Base-by-base conservation (phyloP, 2,888 invertebrate species). In the Xanthorhoe spadicearia region DNA sequence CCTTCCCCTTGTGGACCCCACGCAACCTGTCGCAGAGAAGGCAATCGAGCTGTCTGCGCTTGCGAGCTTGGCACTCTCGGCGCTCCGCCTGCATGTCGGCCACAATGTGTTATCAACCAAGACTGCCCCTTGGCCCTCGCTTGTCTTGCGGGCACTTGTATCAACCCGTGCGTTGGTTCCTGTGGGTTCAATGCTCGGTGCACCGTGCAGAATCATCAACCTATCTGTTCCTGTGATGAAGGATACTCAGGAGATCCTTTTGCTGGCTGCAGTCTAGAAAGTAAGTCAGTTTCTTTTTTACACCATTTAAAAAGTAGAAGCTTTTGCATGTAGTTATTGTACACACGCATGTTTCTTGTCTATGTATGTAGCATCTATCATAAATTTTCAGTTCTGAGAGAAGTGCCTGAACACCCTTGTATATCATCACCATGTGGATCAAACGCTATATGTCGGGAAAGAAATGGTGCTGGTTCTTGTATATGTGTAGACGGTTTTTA, bases 201-300 rank as follows among this genome's bases (percentile, higher is more conserved):
- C 77, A 92, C 88, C 7, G 96, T 96, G 3, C 95, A 95, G 78
- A 96, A 96, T 80, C 97, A 97, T 86, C 95, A 95, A 73, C 96
- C 97, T 0, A 94, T 96, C 72, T 97, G 97, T 79, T 94, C 94
- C 52, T 97, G 97, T 78, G 92, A 95, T 61, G 93, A 94, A 52
- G 96, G 95, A n/a, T 96, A 94, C 79, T 95, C 96, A 77, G 97
- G 97, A 28, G 96, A 97, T 93, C 96, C 97, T 23, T 96, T 96
- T 82, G 94, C 95, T 50, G 96, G 96, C 62, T 97, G 97, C 79
- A 95, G 93, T 79, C 94, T 91, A 55, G 85, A 32, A 32, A 90
- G 95, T 95, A 93, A 89, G 94, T 80, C 64, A 65, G 63, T 43
- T 49, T 38, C 49, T 23, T 18, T 18, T 32, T 57, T 5, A 53